A percentile compares a stretch with the other conserved stretches of the same genome.
phyloP scores from a whole-genome alignment of 2,113 vertebrate genomes.

The Mesitornis unicolor region DNA sequence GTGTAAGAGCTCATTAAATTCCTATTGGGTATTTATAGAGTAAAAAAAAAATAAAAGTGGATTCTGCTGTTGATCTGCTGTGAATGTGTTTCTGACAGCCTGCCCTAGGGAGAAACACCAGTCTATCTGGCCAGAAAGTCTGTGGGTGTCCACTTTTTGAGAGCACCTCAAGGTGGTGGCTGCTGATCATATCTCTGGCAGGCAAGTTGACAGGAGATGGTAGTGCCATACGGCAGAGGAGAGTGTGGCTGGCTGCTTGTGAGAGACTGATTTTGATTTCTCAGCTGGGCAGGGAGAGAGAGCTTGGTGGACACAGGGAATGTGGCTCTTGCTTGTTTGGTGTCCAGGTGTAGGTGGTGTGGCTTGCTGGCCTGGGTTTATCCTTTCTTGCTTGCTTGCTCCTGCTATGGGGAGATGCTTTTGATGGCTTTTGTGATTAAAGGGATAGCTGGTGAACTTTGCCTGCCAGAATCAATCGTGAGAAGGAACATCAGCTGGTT shows the following conservation, averaged over 20 bases:
- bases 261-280: background rate
- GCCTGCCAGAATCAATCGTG: background rate
- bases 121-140: background rate
- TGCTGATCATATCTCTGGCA: background rate
- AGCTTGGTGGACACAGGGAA: no score
- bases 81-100: background rate
- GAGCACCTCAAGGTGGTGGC: no score
- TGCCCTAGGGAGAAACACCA: background rate
- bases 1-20: background rate
- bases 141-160: no score
- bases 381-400: no score
- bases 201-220: background rate
- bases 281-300: background rate
- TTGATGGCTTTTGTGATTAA: background rate
- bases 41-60: background rate
- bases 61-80: background rate
- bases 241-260: background rate
- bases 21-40: background rate
- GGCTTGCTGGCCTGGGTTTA: fast-evolving
- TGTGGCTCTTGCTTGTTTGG: background rate
- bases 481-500: background rate
- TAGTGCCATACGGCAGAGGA: background rate
- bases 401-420: background rate
- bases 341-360: background rate
- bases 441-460: background rate